These are phyloP conservation scores for Acromyrmex heyeri DNA, from an alignment of 1,140 invertebrate genomes.

Conservation along the genomic window DNA sequence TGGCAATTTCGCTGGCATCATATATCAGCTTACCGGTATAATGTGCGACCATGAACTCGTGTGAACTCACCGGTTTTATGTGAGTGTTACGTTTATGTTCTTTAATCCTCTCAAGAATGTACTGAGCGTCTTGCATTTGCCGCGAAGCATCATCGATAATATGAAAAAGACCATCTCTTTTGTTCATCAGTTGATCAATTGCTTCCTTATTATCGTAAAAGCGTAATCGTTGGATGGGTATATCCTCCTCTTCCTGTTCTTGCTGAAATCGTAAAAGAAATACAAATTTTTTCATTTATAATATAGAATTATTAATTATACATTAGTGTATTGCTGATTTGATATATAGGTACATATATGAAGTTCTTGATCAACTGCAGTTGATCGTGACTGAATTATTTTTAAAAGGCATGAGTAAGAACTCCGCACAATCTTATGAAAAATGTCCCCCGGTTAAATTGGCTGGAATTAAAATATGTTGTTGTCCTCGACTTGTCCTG, in stretches of 20 bases:
- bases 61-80: constrained; percentile 88
- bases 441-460: too few species aligned
- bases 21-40: constrained; percentile 95
- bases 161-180: constrained; percentile 94
- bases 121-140: constrained; percentile 88
- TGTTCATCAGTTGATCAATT: constrained; percentile 94
- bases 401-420: neutral
- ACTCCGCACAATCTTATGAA: too few species aligned
- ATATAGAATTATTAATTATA: neutral
- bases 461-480: too few species aligned
- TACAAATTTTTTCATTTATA: neutral
- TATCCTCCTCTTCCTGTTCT: constrained; percentile 93
- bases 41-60: constrained; percentile 93
- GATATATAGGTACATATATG: neutral
- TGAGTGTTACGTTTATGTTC: constrained; percentile 80
- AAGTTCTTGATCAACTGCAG: neutral
- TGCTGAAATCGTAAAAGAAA: constrained; percentile 83
- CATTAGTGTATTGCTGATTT: neutral
- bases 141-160: constrained; percentile 96
- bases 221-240: constrained; percentile 90
- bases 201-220: constrained; percentile 96
- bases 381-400: neutral
- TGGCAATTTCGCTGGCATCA: constrained; percentile 92
- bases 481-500: too few species aligned
- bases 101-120: constrained; percentile 87